Base-by-base conservation (phyloP, 1,140 invertebrate genomes). In the Zaprionus ghesquierei region DNA sequence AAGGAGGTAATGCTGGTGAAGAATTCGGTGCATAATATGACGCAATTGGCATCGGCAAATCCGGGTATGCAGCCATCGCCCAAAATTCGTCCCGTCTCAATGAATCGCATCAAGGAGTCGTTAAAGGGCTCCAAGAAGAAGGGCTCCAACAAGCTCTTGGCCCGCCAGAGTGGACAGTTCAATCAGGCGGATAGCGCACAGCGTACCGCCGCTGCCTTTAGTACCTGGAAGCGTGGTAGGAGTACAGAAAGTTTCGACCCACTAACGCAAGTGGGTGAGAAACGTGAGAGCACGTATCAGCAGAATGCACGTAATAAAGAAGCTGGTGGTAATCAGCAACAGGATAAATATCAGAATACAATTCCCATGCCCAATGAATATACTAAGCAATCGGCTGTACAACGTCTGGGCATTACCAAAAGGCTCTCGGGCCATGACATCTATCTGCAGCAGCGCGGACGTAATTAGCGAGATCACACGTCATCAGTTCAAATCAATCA, bases 321-420 rank as follows among this genome's bases (percentile, higher is more conserved):
- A 2, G 3, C 12, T 12, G 13, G 12, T 18, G 35, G 5, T 13
- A 41, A 6, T 2, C 6, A 12, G 2, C 25, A n/a, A 6, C 1
- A 9, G 2, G 23, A 20, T 0, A 31, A 2, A 2, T 12, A 61
- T 13, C 20, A 44, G 9, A 56, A 77, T 12, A 10, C 50, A 0
- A 35, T 81, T 6, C 3, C 0, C 0, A 68, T 77, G 74, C 79
- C 79, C 0, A 1, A 4, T 3, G 10, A 23, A 6, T 81, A 81
- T 9, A 64, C 10, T 44, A 77, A 70, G 20, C 12, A 74, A 46
- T 81, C 79, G 9, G 79, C 79, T 1, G 61, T 75, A 12, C 74
- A 78, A 25, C 79, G 79, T 12, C 8, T 81, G 15, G 54, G 55
- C n/a, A 35, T 22, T 0, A 12, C 33, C 0, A 41, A 53, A 10